phyloP scores from a whole-genome alignment of 2,113 vertebrate species.

The Salvator merianae region DNA sequence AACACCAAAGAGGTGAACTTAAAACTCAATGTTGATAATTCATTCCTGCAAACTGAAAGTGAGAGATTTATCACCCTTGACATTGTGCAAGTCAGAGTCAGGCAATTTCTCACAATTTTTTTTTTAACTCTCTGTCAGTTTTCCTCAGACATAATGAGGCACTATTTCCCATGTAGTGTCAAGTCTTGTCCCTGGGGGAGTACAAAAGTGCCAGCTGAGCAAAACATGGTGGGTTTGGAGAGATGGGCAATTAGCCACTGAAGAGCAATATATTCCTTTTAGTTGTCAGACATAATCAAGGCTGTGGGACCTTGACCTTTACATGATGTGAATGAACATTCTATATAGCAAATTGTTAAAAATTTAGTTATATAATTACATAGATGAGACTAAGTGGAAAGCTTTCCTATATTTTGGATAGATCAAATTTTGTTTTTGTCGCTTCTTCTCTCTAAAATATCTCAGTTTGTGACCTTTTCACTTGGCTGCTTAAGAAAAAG shows the following conservation, averaged over 20 bases:
- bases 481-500: too few relatives aligned
- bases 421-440: too few relatives aligned
- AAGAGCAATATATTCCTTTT: not conserved
- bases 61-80: not conserved
- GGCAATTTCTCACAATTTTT: not conserved
- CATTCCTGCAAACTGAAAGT: not conserved
- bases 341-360: not conserved
- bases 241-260: not conserved
- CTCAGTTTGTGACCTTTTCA: not conserved
- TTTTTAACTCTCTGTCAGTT: not conserved
- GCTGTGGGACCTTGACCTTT: not conserved
- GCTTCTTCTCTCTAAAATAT: not conserved
- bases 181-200: conserved; percentile 1
- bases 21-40: not conserved
- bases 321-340: not conserved
- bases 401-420: too few relatives aligned
- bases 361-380: too few relatives aligned
- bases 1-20: not conserved
- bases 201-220: not conserved
- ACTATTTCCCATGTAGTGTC: not conserved
- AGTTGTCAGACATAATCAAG: not conserved
- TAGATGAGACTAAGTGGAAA: too few relatives aligned
- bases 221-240: not conserved
- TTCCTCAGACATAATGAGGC: conserved; percentile 2
- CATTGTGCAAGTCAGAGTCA: not conserved